These are phyloP conservation scores for Uloborus diversus DNA, from an alignment of 1,140 invertebrate genomes.

Conservation along the genomic window DNA sequence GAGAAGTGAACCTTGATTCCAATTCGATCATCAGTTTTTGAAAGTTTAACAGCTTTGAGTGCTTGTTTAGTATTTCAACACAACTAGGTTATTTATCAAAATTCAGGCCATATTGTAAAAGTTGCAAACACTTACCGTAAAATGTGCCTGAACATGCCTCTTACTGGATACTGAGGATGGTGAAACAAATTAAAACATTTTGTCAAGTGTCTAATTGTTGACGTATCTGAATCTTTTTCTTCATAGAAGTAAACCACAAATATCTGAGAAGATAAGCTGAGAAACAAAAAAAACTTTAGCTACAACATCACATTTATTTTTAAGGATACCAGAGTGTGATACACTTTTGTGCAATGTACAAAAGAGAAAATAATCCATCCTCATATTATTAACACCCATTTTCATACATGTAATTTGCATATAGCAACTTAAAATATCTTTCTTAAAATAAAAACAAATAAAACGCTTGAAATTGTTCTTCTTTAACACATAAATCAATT, in stretches of 20 bases:
- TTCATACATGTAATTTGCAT: not conserved
- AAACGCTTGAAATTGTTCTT: not conserved
- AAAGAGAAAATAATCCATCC: no score
- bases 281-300: not conserved
- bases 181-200: constrained; percentile 36
- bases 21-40: no score
- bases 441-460: not conserved
- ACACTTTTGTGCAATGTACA: no score
- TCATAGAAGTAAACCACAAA: constrained; percentile 16
- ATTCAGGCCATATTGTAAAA: no score
- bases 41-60: no score
- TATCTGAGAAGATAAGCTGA: not conserved
- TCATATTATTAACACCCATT: not conserved
- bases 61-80: no score
- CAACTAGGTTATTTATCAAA: no score
- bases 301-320: no score
- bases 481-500: not conserved
- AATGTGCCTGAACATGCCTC: constrained; percentile 25
- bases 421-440: not conserved
- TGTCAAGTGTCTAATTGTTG: constrained; percentile 1
- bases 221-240: constrained; percentile 12
- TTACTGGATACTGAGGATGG: constrained; percentile 16
- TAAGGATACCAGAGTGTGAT: no score
- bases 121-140: constrained; percentile 22
- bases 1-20: no score